Evolutionary conservation across 2,113 vertebrate species (phyloP).

Genomic region (Oryzias woworae): DNA sequence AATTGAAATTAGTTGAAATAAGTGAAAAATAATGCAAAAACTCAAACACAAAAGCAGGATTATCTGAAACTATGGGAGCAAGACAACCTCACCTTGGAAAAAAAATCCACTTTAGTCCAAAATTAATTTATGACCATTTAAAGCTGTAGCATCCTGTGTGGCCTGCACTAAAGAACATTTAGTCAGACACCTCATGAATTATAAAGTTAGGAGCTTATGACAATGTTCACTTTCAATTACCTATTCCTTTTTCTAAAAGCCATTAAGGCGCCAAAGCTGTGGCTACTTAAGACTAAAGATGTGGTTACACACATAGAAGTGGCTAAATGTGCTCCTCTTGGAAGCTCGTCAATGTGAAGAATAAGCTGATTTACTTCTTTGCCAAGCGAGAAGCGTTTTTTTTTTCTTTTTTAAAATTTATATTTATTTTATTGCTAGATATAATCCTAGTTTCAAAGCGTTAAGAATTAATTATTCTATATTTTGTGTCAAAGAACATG

Average conservation of each 20-base stretch:
- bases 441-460: constrained; percentile 48
- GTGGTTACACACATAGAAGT: constrained; percentile 6
- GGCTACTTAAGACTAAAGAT: constrained; percentile 10
- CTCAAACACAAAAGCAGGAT: no score
- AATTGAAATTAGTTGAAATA: no score
- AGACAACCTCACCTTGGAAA: constrained; percentile 3
- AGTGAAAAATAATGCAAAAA: no score
- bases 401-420: constrained; percentile 4
- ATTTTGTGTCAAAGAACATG: constrained; percentile 24
- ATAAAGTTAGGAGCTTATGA: constrained; percentile 25
- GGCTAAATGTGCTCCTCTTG: constrained; percentile 14
- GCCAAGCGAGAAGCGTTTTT: constrained; percentile 16
- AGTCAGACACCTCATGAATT: constrained; percentile 27
- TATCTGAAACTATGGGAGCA: no score
- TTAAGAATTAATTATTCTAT: constrained; percentile 43
- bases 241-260: constrained; percentile 9
- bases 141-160: constrained; percentile 4
- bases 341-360: constrained; percentile 5
- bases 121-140: constrained; percentile 14
- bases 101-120: constrained; percentile 1
- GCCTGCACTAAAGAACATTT: constrained; percentile 13
- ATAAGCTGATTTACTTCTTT: constrained; percentile 28
- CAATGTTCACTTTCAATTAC: constrained; percentile 12
- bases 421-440: constrained; percentile 44
- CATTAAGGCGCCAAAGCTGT: constrained; percentile 13